A percentile compares a stretch with the other conserved stretches of the same genome.
Evolutionary conservation across 2,113 vertebrate species (phyloP).

Genomic region (Prionailurus viverrinus): DNA sequence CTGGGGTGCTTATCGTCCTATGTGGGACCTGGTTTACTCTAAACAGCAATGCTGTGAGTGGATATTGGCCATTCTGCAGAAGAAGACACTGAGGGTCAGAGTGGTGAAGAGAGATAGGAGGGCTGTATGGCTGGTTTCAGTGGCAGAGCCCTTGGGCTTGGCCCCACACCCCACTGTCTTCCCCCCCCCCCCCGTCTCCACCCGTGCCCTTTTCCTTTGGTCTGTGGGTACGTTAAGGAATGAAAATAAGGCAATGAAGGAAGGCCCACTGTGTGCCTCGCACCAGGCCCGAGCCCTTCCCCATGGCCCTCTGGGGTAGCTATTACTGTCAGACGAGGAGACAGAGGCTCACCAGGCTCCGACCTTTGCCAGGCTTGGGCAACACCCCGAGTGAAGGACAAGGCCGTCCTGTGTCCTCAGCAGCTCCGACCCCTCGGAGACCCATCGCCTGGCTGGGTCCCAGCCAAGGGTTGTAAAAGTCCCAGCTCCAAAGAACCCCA

Average conservation of each 20-base stretch:
- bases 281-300: neutral
- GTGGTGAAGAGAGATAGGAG: neutral
- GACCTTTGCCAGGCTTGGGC: accelerated
- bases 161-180: accelerated
- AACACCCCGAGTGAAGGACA: accelerated
- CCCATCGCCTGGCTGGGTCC: accelerated
- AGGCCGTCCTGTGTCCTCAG: neutral
- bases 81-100: neutral
- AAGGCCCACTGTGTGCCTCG: neutral
- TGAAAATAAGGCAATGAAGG: neutral
- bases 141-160: neutral
- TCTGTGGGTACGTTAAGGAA: neutral
- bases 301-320: neutral
- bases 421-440: neutral
- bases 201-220: too few relatives aligned
- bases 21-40: accelerated
- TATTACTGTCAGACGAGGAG: accelerated
- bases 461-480: neutral
- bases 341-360: neutral
- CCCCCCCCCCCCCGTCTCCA: accelerated
- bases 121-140: accelerated
- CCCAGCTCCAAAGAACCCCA: neutral
- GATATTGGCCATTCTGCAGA: neutral
- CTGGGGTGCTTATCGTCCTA: accelerated
- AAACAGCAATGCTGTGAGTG: accelerated